These are phyloP conservation scores for Atethmia centrago DNA, from an alignment of 2,888 invertebrate genomes.

Conservation along the genomic window DNA sequence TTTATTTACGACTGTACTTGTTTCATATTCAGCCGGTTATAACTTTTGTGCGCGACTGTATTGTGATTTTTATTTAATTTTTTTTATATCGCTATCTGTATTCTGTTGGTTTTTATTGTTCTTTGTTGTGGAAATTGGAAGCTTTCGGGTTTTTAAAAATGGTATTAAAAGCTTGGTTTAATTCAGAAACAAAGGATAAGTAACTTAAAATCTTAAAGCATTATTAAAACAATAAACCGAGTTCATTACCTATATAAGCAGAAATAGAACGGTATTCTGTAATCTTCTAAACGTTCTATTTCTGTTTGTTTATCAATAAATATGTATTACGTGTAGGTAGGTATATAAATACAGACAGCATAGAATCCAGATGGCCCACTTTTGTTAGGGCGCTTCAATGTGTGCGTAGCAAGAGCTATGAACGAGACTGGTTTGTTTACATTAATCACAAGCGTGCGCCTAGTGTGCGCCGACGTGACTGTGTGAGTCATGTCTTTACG, in stretches of 20 bases:
- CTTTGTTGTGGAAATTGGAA: slow-evolving; percentile 81
- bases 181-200: slow-evolving; percentile 24
- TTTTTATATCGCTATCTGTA: slow-evolving; percentile 79
- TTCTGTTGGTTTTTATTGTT: slow-evolving; percentile 81
- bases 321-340: slow-evolving; percentile 34
- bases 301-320: slow-evolving; percentile 62
- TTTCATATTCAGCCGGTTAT: slow-evolving; percentile 87
- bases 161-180: slow-evolving; percentile 53
- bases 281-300: slow-evolving; percentile 49
- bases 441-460: slow-evolving; percentile 78
- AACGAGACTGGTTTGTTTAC: slow-evolving; percentile 87
- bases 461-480: slow-evolving; percentile 76
- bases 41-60: slow-evolving; percentile 87
- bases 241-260: slow-evolving; percentile 38
- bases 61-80: slow-evolving; percentile 84
- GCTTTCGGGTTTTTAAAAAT: slow-evolving; percentile 65
- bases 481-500: slow-evolving; percentile 87
- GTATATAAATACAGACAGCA: slow-evolving; percentile 32
- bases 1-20: slow-evolving; percentile 90
- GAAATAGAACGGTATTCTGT: slow-evolving; percentile 58
- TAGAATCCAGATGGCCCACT: slow-evolving; percentile 84
- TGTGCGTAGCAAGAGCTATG: slow-evolving; percentile 61
- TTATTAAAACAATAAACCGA: slow-evolving; percentile 11
- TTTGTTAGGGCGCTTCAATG: slow-evolving; percentile 74
- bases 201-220: neutral